Evolutionary conservation across 1,140 invertebrate genomes (phyloP).

Genomic region (Ips nitidus): DNA sequence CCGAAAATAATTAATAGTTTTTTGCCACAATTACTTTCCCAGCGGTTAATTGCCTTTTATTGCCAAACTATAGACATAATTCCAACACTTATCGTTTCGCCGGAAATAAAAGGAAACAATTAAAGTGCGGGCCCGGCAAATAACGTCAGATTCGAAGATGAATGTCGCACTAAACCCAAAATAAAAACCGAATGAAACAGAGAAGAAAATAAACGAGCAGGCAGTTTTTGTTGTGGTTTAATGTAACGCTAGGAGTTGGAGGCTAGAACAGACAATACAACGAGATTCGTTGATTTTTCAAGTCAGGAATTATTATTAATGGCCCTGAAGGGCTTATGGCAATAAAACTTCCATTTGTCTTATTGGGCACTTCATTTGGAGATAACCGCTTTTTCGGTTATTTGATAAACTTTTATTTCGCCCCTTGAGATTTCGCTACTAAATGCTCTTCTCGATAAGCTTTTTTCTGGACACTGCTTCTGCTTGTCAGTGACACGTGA

Average conservation of each 20-base stretch:
- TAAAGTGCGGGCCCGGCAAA: slow-evolving; percentile 14
- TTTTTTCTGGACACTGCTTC: no score
- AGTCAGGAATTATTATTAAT: slow-evolving; percentile 27
- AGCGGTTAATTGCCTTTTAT: slow-evolving; percentile 14
- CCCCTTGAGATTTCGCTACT: no score
- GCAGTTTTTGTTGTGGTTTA: slow-evolving; percentile 21
- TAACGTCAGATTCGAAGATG: slow-evolving; percentile 13
- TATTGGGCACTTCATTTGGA: slow-evolving; percentile 5
- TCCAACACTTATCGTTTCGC: slow-evolving; percentile 12
- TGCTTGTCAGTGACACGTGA: no score
- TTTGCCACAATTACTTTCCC: slow-evolving; percentile 1
- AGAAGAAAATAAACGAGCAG: slow-evolving; percentile 22
- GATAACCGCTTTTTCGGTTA: slow-evolving; percentile 6
- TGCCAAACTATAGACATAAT: slow-evolving; percentile 14
- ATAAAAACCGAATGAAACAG: slow-evolving; percentile 25
- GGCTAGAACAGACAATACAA: slow-evolving; percentile 14
- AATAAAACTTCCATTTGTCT: slow-evolving; percentile 28
- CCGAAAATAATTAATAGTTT: no score
- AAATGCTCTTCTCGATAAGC: no score
- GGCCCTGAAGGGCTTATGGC: slow-evolving; percentile 3
- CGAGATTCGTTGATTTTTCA: slow-evolving; percentile 15
- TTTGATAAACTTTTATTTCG: not conserved
- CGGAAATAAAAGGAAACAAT: slow-evolving; percentile 22
- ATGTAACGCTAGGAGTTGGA: slow-evolving; percentile 13
- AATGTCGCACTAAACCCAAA: slow-evolving; percentile 22